Conservation (phyloP, 2,797 vertebrate genomes). For the Phaenicophaeus curvirostris region DNA sequence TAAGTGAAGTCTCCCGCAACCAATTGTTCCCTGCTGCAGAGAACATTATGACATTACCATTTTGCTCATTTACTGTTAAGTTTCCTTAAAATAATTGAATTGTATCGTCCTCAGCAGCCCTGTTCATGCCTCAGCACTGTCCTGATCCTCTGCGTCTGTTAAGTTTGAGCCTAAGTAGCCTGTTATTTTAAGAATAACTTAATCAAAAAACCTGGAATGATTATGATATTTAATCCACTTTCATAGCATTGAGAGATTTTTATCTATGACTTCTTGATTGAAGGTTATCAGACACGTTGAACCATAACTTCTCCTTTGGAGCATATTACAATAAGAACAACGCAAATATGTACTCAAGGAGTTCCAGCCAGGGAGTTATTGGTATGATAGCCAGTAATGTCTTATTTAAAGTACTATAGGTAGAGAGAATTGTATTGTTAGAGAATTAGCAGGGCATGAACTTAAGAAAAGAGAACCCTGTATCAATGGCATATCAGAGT, state of each 20-base stretch:
- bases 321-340: conserved; percentile 23
- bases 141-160: neutral
- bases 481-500: neutral
- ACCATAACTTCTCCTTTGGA: neutral
- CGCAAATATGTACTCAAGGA: conserved; percentile 37
- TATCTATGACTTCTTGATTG: conserved; percentile 33
- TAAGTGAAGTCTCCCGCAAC: neutral
- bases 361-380: neutral
- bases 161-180: neutral
- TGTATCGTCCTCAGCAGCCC: neutral
- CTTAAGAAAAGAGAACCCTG: neutral
- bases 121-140: neutral
- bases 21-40: neutral
- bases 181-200: conserved; percentile 24
- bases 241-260: neutral
- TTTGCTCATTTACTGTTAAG: neutral
- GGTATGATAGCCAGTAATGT: neutral
- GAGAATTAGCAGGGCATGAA: neutral
- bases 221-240: neutral
- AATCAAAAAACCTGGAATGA: neutral
- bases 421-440: neutral
- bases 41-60: neutral
- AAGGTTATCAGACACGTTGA: conserved; percentile 14
- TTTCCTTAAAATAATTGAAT: neutral
- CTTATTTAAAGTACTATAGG: neutral